These are phyloP conservation scores for Antennarius maculatus DNA, from an alignment of 2,797 vertebrate species.

Conservation along the genomic window DNA sequence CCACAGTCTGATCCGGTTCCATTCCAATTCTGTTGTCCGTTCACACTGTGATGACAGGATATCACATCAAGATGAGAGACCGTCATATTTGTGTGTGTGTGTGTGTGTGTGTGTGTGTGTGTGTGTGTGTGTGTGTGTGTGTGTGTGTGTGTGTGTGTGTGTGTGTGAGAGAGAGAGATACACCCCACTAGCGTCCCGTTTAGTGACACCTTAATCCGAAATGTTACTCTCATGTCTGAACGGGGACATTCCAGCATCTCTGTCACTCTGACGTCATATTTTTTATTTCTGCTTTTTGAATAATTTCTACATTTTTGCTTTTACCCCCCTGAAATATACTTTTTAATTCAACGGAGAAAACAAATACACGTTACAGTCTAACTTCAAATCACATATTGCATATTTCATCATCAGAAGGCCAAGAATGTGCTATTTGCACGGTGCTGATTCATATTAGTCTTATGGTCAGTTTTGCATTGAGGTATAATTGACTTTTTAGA, in stretches of 20 bases:
- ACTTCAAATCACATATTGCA: too few species aligned
- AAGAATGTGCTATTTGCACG: neutral
- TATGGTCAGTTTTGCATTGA: neutral
- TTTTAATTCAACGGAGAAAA: neutral
- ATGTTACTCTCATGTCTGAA: too few species aligned
- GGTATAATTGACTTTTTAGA: neutral
- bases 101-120: constrained; percentile 11
- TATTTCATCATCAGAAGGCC: too few species aligned
- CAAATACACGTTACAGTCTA: neutral
- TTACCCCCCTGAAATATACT: neutral
- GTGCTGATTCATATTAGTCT: neutral
- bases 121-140: constrained; percentile 9
- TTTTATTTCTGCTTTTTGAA: neutral
- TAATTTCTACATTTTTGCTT: neutral
- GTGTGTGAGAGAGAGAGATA: neutral
- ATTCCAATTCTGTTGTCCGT: constrained; percentile 6
- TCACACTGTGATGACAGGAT: constrained; percentile 25
- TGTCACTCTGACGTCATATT: neutral
- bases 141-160: constrained; percentile 11
- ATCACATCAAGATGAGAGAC: constrained; percentile 4
- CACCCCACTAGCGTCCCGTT: constrained; percentile 9
- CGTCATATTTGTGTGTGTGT: neutral
- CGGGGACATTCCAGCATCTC: neutral
- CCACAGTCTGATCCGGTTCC: constrained; percentile 30
- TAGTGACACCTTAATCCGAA: constrained; percentile 33